Percentiles rank a stretch among this genome's conserved stretches.
These are phyloP conservation scores for Delphinapterus leucas DNA, from an alignment of 2,113 vertebrate species.

Conservation along the genomic window DNA sequence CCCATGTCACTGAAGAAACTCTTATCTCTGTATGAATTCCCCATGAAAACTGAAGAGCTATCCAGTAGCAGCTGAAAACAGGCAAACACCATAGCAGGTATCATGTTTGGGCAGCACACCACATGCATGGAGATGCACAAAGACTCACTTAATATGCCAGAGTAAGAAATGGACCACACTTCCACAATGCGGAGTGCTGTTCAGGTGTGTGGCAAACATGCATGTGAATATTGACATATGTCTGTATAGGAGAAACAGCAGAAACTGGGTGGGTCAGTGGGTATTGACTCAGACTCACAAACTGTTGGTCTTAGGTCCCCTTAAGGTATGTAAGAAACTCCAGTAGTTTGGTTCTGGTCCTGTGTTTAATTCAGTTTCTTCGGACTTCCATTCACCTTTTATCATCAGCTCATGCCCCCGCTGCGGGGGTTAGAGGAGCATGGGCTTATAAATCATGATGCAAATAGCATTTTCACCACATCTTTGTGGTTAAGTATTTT, in stretches of 20 bases:
- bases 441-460: background rate
- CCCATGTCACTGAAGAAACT: background rate
- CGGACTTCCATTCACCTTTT: background rate
- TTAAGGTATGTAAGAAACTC: background rate
- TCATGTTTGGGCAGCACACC: background rate
- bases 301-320: background rate
- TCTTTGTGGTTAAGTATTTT: background rate
- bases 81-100: background rate
- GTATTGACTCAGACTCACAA: background rate
- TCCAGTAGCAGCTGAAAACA: background rate
- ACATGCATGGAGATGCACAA: background rate
- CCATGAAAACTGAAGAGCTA: background rate
- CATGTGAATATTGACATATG: accelerated
- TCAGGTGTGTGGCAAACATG: background rate
- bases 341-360: background rate
- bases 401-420: background rate
- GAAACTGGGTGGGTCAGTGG: background rate
- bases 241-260: background rate
- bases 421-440: background rate
- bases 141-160: background rate
- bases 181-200: too few relatives aligned
- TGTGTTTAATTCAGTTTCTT: background rate
- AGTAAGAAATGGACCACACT: background rate
- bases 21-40: background rate
- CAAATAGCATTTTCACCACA: background rate